Evolutionary conservation across 2,113 vertebrate species (phyloP).

Genomic region (Thamnaconus septentrionalis): DNA sequence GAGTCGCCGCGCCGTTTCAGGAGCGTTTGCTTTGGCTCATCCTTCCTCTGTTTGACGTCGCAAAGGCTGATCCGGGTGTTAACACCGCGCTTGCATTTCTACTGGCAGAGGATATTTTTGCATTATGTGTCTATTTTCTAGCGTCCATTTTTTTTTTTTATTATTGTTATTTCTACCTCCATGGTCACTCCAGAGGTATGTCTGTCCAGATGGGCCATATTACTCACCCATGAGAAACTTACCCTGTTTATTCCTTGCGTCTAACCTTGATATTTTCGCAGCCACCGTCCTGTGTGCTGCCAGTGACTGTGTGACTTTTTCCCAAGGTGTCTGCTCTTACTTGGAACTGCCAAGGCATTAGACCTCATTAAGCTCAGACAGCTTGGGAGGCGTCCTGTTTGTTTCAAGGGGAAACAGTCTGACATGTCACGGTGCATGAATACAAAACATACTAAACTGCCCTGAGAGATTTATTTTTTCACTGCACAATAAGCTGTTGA

Average conservation of each 20-base stretch:
- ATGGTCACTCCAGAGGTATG: neutral
- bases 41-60: neutral
- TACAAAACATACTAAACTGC: neutral
- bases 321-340: conserved; percentile 32
- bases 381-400: conserved; percentile 24
- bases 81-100: too few relatives aligned
- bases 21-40: neutral
- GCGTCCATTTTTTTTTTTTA: neutral
- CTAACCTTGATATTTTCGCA: conserved; percentile 24
- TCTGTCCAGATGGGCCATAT: too few relatives aligned
- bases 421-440: neutral
- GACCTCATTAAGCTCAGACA: conserved; percentile 15
- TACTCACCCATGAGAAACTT: conserved; percentile 26
- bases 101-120: too few relatives aligned
- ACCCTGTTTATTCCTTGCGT: conserved; percentile 23
- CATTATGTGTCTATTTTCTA: neutral
- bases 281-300: neutral
- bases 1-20: neutral
- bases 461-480: neutral
- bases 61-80: neutral
- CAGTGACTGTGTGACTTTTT: conserved; percentile 12
- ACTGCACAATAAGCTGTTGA: neutral
- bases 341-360: conserved; percentile 31
- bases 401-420: conserved; percentile 9
- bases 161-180: neutral